Conservation (phyloP, 2,797 vertebrate genomes). For the Pachyuromys duprasi region DNA sequence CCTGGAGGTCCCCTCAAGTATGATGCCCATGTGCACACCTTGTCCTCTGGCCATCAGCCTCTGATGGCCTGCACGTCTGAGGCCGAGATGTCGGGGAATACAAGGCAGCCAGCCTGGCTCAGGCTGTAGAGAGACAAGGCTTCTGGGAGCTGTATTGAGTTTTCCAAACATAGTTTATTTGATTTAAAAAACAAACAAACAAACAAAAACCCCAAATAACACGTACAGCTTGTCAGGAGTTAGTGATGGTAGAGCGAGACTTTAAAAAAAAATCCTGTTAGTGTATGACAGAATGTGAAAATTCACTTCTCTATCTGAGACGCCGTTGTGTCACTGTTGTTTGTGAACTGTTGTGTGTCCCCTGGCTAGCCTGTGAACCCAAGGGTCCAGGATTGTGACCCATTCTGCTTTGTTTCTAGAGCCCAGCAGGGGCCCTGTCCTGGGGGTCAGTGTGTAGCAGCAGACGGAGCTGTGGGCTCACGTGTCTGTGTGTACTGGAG, state of each 20-base stretch:
- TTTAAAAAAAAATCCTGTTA: slow-evolving; percentile 34
- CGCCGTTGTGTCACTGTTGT: neutral
- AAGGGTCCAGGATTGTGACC: neutral
- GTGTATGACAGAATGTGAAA: slow-evolving; percentile 23
- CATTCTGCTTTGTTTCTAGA: neutral
- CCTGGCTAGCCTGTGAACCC: slow-evolving; percentile 3
- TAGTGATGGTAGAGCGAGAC: slow-evolving; percentile 52
- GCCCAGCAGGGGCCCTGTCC: neutral
- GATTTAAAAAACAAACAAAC: neutral
- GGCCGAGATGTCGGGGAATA: fast-evolving
- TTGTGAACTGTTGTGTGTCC: neutral
- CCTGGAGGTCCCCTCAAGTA: neutral
- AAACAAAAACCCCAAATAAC: neutral
- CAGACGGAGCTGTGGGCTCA: neutral
- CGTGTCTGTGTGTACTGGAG: neutral
- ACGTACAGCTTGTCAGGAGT: slow-evolving; percentile 59
- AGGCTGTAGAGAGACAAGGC: neutral
- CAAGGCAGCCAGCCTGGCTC: neutral
- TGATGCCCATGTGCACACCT: neutral
- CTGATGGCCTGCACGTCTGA: fast-evolving
- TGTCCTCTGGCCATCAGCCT: neutral
- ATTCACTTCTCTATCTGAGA: neutral
- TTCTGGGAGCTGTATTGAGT: slow-evolving; percentile 13
- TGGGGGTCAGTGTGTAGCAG: neutral
- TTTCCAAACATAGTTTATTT: slow-evolving; percentile 60